phyloP scores from a whole-genome alignment of 1,140 invertebrate genomes.

The Choristoneura fumiferana region DNA sequence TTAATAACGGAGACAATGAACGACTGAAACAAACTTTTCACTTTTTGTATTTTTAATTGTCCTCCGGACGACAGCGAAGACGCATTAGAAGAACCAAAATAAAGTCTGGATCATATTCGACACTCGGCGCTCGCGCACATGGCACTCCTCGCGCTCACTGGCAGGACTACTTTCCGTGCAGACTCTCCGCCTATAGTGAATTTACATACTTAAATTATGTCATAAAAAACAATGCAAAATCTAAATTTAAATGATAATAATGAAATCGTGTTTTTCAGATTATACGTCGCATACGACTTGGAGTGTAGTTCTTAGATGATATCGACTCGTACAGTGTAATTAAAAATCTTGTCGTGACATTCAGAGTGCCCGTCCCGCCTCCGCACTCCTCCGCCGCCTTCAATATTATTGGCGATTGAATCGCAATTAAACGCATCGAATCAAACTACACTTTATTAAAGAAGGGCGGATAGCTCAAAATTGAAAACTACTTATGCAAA shows the following conservation, averaged over 20 bases:
- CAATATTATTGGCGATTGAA: slow-evolving; percentile 77
- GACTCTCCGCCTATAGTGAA: too few species aligned
- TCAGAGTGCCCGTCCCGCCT: slow-evolving; percentile 66
- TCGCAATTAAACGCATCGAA: slow-evolving; percentile 75
- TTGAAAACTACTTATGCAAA: slow-evolving; percentile 54
- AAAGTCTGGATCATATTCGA: slow-evolving; percentile 74
- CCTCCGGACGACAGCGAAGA: slow-evolving; percentile 68
- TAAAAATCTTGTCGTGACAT: slow-evolving; percentile 79
- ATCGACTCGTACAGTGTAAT: slow-evolving; percentile 63
- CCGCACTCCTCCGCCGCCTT: slow-evolving; percentile 68
- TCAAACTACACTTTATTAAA: slow-evolving; percentile 76
- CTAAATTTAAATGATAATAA: slow-evolving; percentile 43
- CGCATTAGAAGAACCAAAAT: slow-evolving; percentile 75
- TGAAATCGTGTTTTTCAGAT: slow-evolving; percentile 69
- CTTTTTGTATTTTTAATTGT: slow-evolving; percentile 78
- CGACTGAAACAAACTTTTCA: slow-evolving; percentile 73
- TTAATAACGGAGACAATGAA: slow-evolving; percentile 78
- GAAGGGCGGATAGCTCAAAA: slow-evolving; percentile 72
- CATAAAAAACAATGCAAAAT: too few species aligned
- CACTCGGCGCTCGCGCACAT: slow-evolving; percentile 38
- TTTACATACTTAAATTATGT: too few species aligned
- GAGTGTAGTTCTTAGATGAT: slow-evolving; percentile 72
- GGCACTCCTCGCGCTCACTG: slow-evolving; percentile 14
- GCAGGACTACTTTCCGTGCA: not conserved
- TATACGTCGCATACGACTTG: slow-evolving; percentile 62